Evolutionary conservation across 2,113 vertebrate genomes (phyloP), one percentile per base, ranked within the genome.

Genomic region (Cyanoderma ruficeps): DNA sequence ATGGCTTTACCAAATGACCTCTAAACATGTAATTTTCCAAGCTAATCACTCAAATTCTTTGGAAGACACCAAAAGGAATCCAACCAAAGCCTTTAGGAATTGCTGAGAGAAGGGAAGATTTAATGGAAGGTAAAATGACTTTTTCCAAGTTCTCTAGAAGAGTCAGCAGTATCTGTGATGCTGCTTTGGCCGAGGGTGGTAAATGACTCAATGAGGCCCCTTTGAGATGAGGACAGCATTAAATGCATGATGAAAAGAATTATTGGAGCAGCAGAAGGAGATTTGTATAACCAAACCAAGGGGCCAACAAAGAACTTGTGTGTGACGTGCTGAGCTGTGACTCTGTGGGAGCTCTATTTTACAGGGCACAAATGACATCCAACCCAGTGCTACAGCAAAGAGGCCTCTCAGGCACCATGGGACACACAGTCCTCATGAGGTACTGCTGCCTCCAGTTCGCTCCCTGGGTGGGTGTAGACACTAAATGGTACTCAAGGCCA

Each of bases 381-480:
- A 22, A 3, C 7, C 14, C 60, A 55, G 55, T 31, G 13, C 28
- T 18, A 3, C 2, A 11, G 64, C 68, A 65, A 49, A 70, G 10
- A 13, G 8, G 13, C 31, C 57, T 39, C 68, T 82, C 4, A 0
- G 44, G 28, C 47, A 21, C 1, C 10, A 37, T 14, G 31, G 12
- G 15, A 42, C 68, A 18, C 0, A 0, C 24, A n/a, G n/a, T 53
- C 3, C 35, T 37, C 2, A 0, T 10, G 52, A 88, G 50, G 13
- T 8, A 15, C 10, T 25, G 37, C 82, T 61, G 60, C 21, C 47
- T 10, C 39, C 35, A 64, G 64, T 17, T n/a, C 55, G 2, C 41
- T 13, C n/a, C 27, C 28, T 39, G 12, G 2, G 2, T 7, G 31
- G 33, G 4, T 53, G 52, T 5, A n/a, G 65, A 70, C 60, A 23